A percentile compares a stretch with the other conserved stretches of the same genome.
Conservation (phyloP, 2,113 vertebrate species). For the Tachuris rubrigastra region DNA sequence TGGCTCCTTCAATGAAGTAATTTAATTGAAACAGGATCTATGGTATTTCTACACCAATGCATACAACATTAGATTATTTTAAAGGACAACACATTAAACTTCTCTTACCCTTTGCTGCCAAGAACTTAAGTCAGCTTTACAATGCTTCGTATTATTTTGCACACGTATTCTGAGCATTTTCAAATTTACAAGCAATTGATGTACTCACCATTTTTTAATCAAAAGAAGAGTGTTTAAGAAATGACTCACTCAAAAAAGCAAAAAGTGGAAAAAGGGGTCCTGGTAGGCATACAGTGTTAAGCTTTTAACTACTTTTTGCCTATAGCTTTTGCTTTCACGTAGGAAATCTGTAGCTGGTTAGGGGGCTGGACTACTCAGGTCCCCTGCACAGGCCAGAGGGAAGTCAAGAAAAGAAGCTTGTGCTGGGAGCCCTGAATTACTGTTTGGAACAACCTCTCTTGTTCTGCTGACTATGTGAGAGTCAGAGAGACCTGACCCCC, state of each 20-base stretch:
- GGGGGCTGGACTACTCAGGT: not conserved
- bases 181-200: not conserved
- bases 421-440: not conserved
- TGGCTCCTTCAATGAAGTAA: not conserved
- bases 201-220: not conserved
- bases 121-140: not conserved
- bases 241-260: not conserved
- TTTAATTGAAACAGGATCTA: not conserved
- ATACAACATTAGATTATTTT: not conserved
- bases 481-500: accelerated
- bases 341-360: not conserved
- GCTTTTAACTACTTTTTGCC: not conserved
- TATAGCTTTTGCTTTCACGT: not conserved
- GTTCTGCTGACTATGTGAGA: not conserved
- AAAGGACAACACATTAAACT: not conserved
- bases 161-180: not conserved
- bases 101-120: not conserved
- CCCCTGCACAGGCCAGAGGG: not conserved
- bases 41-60: not conserved
- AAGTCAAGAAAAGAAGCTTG: not conserved
- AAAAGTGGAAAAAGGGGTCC: not conserved
- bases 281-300: not conserved
- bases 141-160: not conserved
- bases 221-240: not conserved
- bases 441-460: not conserved